Conservation (phyloP, 1,140 invertebrate genomes). For the Hypsibius dujardini region DNA sequence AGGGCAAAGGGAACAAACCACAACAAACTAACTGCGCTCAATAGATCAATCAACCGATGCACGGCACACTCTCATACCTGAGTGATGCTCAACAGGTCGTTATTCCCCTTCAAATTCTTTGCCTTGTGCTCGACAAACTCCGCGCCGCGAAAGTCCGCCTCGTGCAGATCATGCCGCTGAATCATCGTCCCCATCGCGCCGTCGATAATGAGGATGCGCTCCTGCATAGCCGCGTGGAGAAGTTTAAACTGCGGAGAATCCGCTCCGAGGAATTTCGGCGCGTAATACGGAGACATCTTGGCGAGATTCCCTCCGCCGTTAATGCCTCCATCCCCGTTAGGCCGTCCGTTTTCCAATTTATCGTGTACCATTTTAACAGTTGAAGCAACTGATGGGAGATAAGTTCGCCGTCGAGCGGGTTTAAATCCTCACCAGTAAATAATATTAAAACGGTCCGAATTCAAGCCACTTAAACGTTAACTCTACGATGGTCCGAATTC, state of each 20-base stretch:
- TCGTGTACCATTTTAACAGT: not conserved
- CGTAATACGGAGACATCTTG: not conserved
- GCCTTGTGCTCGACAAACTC: slow-evolving; percentile 35
- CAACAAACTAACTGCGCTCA: too few relatives aligned
- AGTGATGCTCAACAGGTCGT: slow-evolving; percentile 42
- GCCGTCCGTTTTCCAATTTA: not conserved
- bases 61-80: too few relatives aligned
- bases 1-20: too few relatives aligned
- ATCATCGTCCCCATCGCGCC: slow-evolving; percentile 51
- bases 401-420: too few relatives aligned
- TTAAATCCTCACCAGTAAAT: too few relatives aligned
- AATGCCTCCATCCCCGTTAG: not conserved
- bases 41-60: too few relatives aligned
- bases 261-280: not conserved
- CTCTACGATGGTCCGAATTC: too few relatives aligned
- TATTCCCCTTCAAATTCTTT: slow-evolving; percentile 42
- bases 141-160: slow-evolving; percentile 39
- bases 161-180: slow-evolving; percentile 38
- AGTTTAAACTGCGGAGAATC: not conserved
- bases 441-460: too few relatives aligned
- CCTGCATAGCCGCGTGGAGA: slow-evolving; percentile 24
- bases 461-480: too few relatives aligned
- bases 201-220: slow-evolving; percentile 43
- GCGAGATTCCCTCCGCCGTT: not conserved
- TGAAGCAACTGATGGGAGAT: slow-evolving; percentile 5